Evolutionary conservation across 2,797 vertebrate species (phyloP).

Genomic region (Eospalax fontanierii): DNA sequence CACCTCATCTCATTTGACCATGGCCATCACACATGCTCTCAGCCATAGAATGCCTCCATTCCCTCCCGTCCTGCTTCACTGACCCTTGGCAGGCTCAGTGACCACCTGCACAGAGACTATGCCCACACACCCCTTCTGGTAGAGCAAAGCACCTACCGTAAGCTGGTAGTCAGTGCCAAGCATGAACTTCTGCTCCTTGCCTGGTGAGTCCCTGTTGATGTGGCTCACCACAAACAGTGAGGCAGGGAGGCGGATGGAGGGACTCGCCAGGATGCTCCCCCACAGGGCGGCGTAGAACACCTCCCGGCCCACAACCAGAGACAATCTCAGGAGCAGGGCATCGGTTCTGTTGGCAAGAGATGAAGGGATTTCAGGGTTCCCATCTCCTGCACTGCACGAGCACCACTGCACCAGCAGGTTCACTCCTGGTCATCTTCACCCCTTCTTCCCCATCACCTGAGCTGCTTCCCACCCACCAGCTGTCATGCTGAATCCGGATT

Average conservation of each 20-base stretch:
- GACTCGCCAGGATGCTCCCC: constrained; percentile 95
- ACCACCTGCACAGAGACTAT: too few relatives aligned
- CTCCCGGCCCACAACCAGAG: constrained; percentile 94
- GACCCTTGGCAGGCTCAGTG: neutral
- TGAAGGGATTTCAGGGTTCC: neutral
- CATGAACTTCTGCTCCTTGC: constrained; percentile 94
- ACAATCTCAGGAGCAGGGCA: constrained; percentile 94
- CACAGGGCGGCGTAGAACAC: constrained; percentile 96
- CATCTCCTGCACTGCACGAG: accelerated
- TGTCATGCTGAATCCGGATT: neutral
- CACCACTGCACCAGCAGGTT: accelerated
- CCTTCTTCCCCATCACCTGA: accelerated
- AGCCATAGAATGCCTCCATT: accelerated
- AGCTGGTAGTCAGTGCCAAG: constrained; percentile 93
- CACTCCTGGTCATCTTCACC: neutral
- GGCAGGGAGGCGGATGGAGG: constrained; percentile 94
- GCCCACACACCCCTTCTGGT: accelerated
- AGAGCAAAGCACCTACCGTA: constrained; percentile 91
- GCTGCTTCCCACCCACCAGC: neutral
- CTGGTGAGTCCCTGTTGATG: constrained; percentile 92
- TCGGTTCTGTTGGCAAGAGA: constrained; percentile 93
- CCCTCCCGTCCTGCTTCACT: neutral
- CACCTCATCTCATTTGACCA: accelerated
- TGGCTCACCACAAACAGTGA: constrained; percentile 96
- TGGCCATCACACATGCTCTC: neutral